Conservation (phyloP, 2,888 invertebrate species). For the Amitus sp. region DNA sequence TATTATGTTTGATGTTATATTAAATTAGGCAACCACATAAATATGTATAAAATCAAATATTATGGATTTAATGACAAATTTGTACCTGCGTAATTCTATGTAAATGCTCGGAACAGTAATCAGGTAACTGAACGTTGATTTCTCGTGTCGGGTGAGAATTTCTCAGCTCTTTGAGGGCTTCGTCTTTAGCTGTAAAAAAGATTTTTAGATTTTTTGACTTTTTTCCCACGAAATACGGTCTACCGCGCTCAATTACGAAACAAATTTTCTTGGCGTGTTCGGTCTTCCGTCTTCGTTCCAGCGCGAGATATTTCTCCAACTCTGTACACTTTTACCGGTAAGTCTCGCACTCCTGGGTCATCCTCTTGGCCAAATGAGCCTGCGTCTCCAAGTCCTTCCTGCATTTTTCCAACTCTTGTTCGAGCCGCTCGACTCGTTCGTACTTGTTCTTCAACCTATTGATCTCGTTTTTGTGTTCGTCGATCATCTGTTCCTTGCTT, state of each 20-base stretch:
- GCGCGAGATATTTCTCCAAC: conserved; percentile 54
- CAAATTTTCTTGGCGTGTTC: conserved; percentile 56
- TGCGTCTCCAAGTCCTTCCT: conserved; percentile 51
- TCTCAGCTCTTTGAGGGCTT: conserved; percentile 56
- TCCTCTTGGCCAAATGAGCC: conserved; percentile 47
- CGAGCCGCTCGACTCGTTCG: conserved; percentile 45
- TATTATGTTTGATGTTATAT: too few species aligned
- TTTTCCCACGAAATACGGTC: conserved; percentile 6
- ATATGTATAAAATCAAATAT: too few species aligned
- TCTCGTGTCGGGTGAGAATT: conserved; percentile 54
- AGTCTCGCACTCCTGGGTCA: conserved; percentile 52
- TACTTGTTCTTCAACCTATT: conserved; percentile 65
- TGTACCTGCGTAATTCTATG: conserved; percentile 56
- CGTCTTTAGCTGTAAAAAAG: conserved; percentile 57
- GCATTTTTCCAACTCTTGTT: conserved; percentile 49
- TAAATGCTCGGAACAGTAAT: conserved; percentile 58
- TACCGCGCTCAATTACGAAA: conserved; percentile 57
- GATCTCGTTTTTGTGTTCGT: conserved; percentile 70
- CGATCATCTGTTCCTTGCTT: conserved; percentile 70
- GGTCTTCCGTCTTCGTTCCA: conserved; percentile 52
- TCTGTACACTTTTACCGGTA: conserved; percentile 52
- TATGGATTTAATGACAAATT: too few species aligned
- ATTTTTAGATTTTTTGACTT: conserved; percentile 1
- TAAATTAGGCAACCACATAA: too few species aligned
- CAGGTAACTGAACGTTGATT: conserved; percentile 53